These are phyloP conservation scores for Antheraea yamamai DNA, from an alignment of 2,888 invertebrate genomes.

Conservation along the genomic window DNA sequence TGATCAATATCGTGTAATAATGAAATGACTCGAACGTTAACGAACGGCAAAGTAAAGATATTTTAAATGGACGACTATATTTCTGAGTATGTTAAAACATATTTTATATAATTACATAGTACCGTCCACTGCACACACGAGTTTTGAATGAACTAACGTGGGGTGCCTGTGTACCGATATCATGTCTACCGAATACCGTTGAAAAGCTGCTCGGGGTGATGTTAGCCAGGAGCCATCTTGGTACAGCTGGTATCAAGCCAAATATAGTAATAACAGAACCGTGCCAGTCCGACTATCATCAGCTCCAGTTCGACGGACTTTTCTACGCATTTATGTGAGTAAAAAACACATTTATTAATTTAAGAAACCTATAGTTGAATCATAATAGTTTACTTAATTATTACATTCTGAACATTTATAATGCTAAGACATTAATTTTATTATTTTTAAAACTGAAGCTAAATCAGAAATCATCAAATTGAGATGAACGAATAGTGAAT, in stretches of 20 bases:
- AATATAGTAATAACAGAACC: slow-evolving; percentile 53
- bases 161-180: slow-evolving; percentile 80
- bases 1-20: too few species aligned
- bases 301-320: slow-evolving; percentile 47
- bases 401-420: too few species aligned
- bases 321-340: slow-evolving; percentile 67
- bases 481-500: neutral
- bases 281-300: slow-evolving; percentile 55
- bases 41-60: too few species aligned
- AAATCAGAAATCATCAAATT: too few species aligned
- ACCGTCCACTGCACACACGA: slow-evolving; percentile 53
- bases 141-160: slow-evolving; percentile 72
- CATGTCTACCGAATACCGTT: slow-evolving; percentile 63
- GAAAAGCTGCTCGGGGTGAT: slow-evolving; percentile 55
- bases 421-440: too few species aligned
- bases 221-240: slow-evolving; percentile 67
- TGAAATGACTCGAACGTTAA: too few species aligned
- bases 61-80: too few species aligned
- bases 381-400: too few species aligned
- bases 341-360: neutral
- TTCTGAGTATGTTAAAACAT: neutral
- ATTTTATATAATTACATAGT: slow-evolving; percentile 36
- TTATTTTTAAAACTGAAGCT: too few species aligned
- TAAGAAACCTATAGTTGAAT: neutral
- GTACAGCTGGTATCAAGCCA: slow-evolving; percentile 60